Evolutionary conservation across 2,888 invertebrate species (phyloP), one percentile per base, ranked within the genome.

Genomic region (Xestoiulus laeticollis): DNA sequence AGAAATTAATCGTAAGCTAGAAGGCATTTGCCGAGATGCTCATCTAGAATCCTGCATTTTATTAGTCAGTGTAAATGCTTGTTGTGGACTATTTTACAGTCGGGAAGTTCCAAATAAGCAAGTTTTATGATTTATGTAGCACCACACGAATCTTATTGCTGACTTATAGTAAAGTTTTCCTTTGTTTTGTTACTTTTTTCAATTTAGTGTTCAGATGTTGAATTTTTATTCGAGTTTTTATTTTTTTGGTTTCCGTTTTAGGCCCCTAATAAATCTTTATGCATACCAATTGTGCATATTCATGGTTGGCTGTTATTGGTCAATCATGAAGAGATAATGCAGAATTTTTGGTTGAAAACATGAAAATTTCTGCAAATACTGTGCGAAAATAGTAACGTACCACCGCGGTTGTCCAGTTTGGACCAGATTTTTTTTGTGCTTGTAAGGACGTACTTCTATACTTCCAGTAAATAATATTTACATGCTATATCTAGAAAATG

Each of bases 391-490:
- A 38, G 5, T 38, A 6, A 38, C 33, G 14, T 48, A 48, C 19
- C 48, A 14, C 48, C 19, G 16, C 16, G 19, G 48, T 48, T 48
- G 78, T 30, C 78, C 30, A 14, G 78, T 30, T 30, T 32, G 30
- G 30, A 78, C 26, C 30, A 32, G 26, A 26, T 68, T 32, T 30
- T 26, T 14, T 32, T 78, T 16, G 14, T 30, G 30, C 78, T 78
- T 78, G 1, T 1, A 26, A 14, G 78, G 30, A 78, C 30, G 30
- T 78, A 78, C 26, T 78, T 26, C 26, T n/a, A 16, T 26, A 78
- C 78, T 78, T 78, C 78, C 78, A 78, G 30, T 78, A 78, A 78
- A 12, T 78, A 30, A 78, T 26, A 78, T 78, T 78, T 30, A 26
- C 78, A 30, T 30, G 78, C 26, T 78, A 68, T 78, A 32, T 78